Evolutionary conservation across 1,140 invertebrate species (phyloP), one percentile per base, ranked within the genome.

Genomic region (Drosophila orosa): DNA sequence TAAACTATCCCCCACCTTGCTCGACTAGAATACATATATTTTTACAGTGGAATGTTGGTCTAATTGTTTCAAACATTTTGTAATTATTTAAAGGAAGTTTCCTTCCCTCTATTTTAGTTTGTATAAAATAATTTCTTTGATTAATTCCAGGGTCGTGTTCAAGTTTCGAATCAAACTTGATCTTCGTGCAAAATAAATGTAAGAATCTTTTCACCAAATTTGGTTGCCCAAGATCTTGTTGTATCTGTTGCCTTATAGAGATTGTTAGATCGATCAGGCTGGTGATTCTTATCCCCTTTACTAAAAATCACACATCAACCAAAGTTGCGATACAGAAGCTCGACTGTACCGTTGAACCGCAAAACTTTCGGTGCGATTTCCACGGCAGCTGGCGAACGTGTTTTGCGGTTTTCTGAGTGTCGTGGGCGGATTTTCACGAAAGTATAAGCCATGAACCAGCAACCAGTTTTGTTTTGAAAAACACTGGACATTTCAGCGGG

Each of bases 341-440:
- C 10, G 15, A 15, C 31, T 27, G 17, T 37, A 13, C 2, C 13
- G n/a, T 15, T 56, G 24, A 31, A 59, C 35, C 60, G 33, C 60
- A 40, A 60, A 39, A 29, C 33, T 62, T 40, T 60, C 35, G 55
- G 19, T 27, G 7, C 15, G 8, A 37, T 67, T 67, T 67, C 25
- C 39, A 33, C 7, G 45, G 42, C 63, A 37, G 25, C 42, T 68
- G 22, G 29, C 39, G 31, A 54, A 57, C 61, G 39, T 42, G 55
- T 63, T 63, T 57, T 74, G 71, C 60, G 72, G 72, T 75, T 75
- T 62, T 48, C 25, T 6, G 37, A 24, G 35, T 31, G 25, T 39
- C 33, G 72, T 75, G 35, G 73, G 73, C 45, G 73, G 61, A 67
- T 67, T 67, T 67, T 62, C 63, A 29, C 3, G 60, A 67, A 65